Evolutionary conservation across 2,888 invertebrate species (phyloP).

Genomic region (Caenorhabditis sp.): DNA sequence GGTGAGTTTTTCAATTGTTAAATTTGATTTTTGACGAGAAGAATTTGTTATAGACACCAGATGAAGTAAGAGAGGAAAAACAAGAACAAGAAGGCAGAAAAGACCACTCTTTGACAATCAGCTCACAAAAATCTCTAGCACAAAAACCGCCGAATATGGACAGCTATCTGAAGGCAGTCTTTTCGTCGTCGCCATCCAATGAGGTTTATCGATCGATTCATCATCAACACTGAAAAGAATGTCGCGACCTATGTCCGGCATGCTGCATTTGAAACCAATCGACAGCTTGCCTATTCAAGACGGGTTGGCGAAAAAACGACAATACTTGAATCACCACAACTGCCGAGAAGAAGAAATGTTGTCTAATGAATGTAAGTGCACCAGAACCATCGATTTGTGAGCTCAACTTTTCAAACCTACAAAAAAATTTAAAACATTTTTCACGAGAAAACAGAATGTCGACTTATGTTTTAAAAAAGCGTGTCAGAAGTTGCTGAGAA

Average conservation of each 20-base stretch:
- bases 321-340: constrained; percentile 14
- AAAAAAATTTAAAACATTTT: no score
- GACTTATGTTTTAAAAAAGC: no score
- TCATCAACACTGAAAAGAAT: background rate
- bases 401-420: no score
- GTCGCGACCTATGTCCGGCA: constrained; percentile 8
- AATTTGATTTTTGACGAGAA: no score
- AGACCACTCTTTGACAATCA: background rate
- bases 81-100: background rate
- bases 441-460: no score
- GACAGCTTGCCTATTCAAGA: constrained; percentile 27
- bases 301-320: constrained; percentile 27
- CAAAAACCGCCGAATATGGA: constrained; percentile 1
- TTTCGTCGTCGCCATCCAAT: background rate
- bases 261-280: constrained; percentile 14
- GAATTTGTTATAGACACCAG: background rate
- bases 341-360: constrained; percentile 1
- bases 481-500: no score
- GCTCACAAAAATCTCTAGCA: background rate
- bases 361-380: constrained; percentile 22
- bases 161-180: background rate
- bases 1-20: no score
- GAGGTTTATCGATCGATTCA: background rate
- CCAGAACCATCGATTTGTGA: no score
- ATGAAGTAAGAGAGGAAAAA: background rate